Evolutionary conservation across 2,888 invertebrate genomes (phyloP), one percentile per base, ranked within the genome.

Genomic region (Caenorhabditis doughertyi): DNA sequence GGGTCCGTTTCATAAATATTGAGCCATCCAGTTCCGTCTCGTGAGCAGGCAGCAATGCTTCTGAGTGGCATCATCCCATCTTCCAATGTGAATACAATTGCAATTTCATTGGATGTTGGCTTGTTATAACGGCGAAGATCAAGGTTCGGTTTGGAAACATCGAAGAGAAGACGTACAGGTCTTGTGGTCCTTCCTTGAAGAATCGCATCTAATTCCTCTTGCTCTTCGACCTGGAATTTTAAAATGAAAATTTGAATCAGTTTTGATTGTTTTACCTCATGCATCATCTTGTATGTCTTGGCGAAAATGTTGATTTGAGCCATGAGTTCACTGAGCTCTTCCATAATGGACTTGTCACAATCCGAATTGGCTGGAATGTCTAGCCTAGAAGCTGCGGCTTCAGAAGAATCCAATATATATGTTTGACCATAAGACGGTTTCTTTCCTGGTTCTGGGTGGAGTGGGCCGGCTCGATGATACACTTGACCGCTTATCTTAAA

Each of bases 41-140:
- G 84, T 23, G n/a, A 73, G 74, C 84, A 86, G 35, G 92, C 65
- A 62, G 92, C 81, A 32, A 92, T 91, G 87, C 92, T 47, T 90
- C 49, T 92, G 0, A 32, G 60, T 1, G 81, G 84, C 11, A 81
- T 35, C 8, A 55, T 82, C 18, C 60, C 87, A n/a, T 82, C 70
- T 3, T 76, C 44, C 4, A 44, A 81, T 25, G 86, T 79, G 27
- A 67, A 89, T 11, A 89, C 70, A 3, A 84, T 65, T 1, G 88
- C 86, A 0, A 89, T 83, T 80, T 90, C 86, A 32, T 71, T 65
- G 4, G 65, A n/a, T n/a, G 64, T 73, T 21, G 86, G 85, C 5
- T 55, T 70, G 44, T 88, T 90, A 71, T 81, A 89, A 13, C 84
- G 9, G 0, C 85, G 23, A 3, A 27, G 58, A 44, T 84, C 84